These are phyloP conservation scores for Maccullochella peelii DNA, from an alignment of 2,113 vertebrate species.

Conservation along the genomic window DNA sequence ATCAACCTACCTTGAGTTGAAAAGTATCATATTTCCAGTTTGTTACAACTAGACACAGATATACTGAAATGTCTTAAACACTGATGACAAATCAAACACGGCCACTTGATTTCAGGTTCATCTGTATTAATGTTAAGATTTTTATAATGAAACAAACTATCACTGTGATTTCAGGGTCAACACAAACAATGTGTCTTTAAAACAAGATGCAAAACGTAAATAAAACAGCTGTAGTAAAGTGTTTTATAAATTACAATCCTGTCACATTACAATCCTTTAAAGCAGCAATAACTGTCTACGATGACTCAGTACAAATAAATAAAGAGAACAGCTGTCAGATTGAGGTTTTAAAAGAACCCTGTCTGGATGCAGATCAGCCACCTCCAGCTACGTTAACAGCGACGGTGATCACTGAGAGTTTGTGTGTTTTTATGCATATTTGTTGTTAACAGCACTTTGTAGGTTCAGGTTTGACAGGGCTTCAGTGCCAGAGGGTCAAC, in stretches of 20 bases:
- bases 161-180: slow-evolving; percentile 46
- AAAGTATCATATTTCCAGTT: neutral
- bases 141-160: slow-evolving; percentile 56
- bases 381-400: slow-evolving; percentile 61
- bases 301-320: slow-evolving; percentile 70
- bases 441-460: slow-evolving; percentile 80
- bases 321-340: slow-evolving; percentile 63
- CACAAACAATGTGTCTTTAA: slow-evolving; percentile 49
- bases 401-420: slow-evolving; percentile 66
- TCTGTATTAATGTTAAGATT: slow-evolving; percentile 63
- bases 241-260: slow-evolving; percentile 73
- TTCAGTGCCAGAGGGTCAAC: slow-evolving; percentile 56
- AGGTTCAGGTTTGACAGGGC: slow-evolving; percentile 66
- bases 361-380: slow-evolving; percentile 44
- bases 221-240: slow-evolving; percentile 46
- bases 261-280: slow-evolving; percentile 72
- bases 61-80: neutral
- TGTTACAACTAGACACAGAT: too few relatives aligned
- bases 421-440: slow-evolving; percentile 72
- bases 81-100: slow-evolving; percentile 17
- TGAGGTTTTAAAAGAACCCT: slow-evolving; percentile 56
- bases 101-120: slow-evolving; percentile 34
- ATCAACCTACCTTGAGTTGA: neutral
- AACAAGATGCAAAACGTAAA: slow-evolving; percentile 54
- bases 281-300: slow-evolving; percentile 66